Conservation (phyloP, 2,888 invertebrate species). For the Perizoma affinitatum region DNA sequence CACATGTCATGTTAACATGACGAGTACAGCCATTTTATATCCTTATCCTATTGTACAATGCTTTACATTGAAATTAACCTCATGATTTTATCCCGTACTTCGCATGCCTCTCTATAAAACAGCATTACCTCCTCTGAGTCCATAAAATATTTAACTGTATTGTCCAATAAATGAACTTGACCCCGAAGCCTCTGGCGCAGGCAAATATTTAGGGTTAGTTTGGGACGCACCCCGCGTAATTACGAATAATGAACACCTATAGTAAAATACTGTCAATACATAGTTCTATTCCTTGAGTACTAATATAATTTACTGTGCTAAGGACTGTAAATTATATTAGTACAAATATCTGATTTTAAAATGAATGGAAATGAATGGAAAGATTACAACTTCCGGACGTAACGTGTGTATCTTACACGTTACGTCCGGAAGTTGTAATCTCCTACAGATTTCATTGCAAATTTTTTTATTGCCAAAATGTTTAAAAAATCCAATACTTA, state of each 20-base stretch:
- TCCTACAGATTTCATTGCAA: too few species aligned
- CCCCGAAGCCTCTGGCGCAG: neutral
- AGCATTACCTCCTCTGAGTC: constrained; percentile 2
- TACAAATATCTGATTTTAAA: too few species aligned
- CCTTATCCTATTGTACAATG: too few species aligned
- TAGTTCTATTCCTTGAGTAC: neutral
- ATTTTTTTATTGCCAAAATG: too few species aligned
- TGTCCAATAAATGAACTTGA: constrained; percentile 13
- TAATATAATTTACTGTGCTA: too few species aligned
- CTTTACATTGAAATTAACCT: too few species aligned
- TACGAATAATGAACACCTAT: constrained; percentile 4
- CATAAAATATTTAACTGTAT: constrained; percentile 10
- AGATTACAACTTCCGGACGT: too few species aligned
- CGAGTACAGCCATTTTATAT: neutral
- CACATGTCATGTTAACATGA: neutral
- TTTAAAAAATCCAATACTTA: too few species aligned
- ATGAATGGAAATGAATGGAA: too few species aligned
- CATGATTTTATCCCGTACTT: neutral
- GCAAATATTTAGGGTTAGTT: neutral
- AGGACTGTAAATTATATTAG: too few species aligned
- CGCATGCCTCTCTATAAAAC: constrained; percentile 2
- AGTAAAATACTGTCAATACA: neutral
- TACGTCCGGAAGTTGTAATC: neutral
- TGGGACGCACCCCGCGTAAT: neutral
- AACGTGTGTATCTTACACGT: too few species aligned